A percentile compares a stretch with the other conserved stretches of the same genome.
phyloP scores from a whole-genome alignment of 2,113 vertebrate species.

The Cinclus mexicanus region DNA sequence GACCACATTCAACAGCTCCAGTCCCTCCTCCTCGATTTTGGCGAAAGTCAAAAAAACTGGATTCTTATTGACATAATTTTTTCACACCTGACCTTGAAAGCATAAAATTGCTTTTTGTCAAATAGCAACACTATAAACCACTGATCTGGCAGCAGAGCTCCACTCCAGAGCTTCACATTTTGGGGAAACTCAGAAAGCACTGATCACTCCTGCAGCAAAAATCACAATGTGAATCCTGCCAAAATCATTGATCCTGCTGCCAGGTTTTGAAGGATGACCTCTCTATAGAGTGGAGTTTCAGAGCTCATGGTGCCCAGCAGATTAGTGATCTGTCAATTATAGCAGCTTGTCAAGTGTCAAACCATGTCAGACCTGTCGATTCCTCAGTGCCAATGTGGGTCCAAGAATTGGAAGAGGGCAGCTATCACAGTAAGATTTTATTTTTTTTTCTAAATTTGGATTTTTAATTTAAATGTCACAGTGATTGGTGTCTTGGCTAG shows the following conservation, averaged over 20 bases:
- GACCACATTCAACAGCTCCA: neutral
- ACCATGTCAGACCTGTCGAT: neutral
- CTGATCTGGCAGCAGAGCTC: neutral
- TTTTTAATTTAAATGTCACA: neutral
- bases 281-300: neutral
- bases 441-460: neutral
- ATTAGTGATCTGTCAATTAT: neutral
- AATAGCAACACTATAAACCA: neutral
- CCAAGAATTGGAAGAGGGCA: neutral
- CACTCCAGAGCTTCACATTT: neutral
- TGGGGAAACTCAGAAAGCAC: neutral
- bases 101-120: neutral
- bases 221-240: neutral
- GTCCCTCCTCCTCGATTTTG: rapidly evolving
- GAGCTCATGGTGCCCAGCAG: neutral
- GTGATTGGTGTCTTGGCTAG: neutral
- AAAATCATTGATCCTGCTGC: neutral
- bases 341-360: neutral
- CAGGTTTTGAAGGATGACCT: neutral
- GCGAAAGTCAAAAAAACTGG: neutral
- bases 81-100: neutral
- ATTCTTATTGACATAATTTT: neutral
- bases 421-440: neutral
- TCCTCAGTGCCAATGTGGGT: neutral
- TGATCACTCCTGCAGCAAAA: neutral